Base-by-base conservation (phyloP, 1,140 invertebrate genomes). In the Idris sp. region DNA sequence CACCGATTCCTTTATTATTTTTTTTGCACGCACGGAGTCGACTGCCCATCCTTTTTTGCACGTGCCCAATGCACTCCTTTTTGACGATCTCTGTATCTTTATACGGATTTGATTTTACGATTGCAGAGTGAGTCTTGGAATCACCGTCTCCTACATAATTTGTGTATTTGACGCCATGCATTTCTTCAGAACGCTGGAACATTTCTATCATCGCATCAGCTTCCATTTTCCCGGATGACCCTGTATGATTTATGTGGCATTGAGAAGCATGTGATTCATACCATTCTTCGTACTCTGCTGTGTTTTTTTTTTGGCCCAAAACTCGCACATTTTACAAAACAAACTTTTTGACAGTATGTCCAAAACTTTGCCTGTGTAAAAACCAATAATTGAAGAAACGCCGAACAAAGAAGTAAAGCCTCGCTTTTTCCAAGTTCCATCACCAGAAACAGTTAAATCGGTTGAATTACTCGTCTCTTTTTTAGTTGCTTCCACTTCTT, bases 381-480 rank as follows among this genome's bases (percentile, higher is more conserved):
- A 49, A 13, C 46, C 46, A 13, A 49, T 49, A 14, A 49, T 14
- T 33, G 28, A 2, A 14, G 36, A 38, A 15, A 48, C 14, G 28
- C 26, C 43, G 10, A 30, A 48, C 2, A 48, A 14, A 4, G 43
- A 48, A 13, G 18, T 18, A 30, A 25, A 51, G 4, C 48, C 31
- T 10, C 48, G 31, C 33, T 51, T 51, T 22, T 15, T 10, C 33
- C 48, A 51, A 35, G 48, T 51, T 38, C 44, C 48, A 10, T 38
- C 19, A 11, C 40, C 40, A 22, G 40, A 26, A 10, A 43, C 40
- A 26, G 10, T 43, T 19, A 43, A 26, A 4, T 43, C 22, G 10
- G 25, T 22, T 26, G 40, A 43, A 43, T 22, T 22, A 26, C 19
- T 43, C 18, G 40, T 7, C 10, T 43, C 26, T 43, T 43, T 43